Evolutionary conservation across 2,797 vertebrate species (phyloP), one percentile per base, ranked within the genome.

Genomic region (Chromis chromis): DNA sequence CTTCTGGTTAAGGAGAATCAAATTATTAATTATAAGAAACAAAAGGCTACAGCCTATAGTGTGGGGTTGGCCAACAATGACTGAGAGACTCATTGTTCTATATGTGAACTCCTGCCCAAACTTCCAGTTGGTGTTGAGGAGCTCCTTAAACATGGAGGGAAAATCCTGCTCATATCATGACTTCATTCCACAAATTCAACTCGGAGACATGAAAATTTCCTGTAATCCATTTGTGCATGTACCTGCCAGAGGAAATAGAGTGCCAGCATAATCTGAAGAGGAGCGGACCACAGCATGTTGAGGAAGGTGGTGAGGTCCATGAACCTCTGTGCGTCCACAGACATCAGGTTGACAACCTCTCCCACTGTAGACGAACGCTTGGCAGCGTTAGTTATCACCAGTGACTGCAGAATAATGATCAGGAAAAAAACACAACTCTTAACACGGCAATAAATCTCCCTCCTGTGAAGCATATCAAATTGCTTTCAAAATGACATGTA

Each of bases 161-260:
- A 66, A 57, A 6, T 3, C 5, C 11, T 3, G 7, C 2, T 60
- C 14, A 33, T 19, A 25, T 31, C 7, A 44, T 17, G 21, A 19
- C n/a, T 64, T 19, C 21, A 28, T 63, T 63, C 13, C 22, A 52
- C 31, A 61, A 48, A 61, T 31, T 6, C 3, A 24, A 46, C 27
- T n/a, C 25, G 17, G 11, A 6, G 17, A 19, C 9, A 44, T 21
- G 27, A 27, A 4, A n/a, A 21, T 3, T 14, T 60, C 62, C 17
- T 16, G 11, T 27, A n/a, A 33, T 36, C 24, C 6, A 44, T 55
- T 17, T 49, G 11, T 49, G 6, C n/a, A 42, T 3, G 2, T 75
- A 98, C 98, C 97, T 96, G 83, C 97, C 97, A 99, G 31, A 99
- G 96, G 88, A 98, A 99, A 89, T 96, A 97, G 0, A 99, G 92